Evolutionary conservation across 2,888 invertebrate genomes (phyloP), one percentile per base, ranked within the genome.

Genomic region (Drosophila trichaetosa): DNA sequence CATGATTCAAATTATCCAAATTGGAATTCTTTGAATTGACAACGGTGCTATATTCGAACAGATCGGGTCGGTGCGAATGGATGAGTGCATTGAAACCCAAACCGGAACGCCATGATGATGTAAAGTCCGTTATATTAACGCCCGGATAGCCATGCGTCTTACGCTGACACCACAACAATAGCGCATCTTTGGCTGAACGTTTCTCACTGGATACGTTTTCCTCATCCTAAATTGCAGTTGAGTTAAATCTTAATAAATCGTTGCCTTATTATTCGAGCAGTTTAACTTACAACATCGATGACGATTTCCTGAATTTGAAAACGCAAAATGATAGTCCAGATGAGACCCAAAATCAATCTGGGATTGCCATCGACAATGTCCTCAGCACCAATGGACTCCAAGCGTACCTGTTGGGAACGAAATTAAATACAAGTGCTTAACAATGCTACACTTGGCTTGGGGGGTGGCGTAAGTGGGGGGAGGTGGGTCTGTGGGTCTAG

Each of bases 251-350:
- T 7, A 16, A 53, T 7, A 29, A n/a, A 16, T 29, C 13, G 13
- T 29, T 13, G 2, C 13, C 13, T 38, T 31, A 8, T 36, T 4
- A 24, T 11, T 27, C 21, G 16, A 33, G 5, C 11, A 33, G 24
- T 10, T 52, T 1, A 59, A 95, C 96, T 95, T 92, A 97, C 97
- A 93, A 98, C 98, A 93, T 98, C 98, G 88, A 99, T 98, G 94
- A 98, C 98, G 89, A 99, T 99, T 94, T 98, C 98, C 94, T 99
- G 99, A 89, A 99, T 99, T 95, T 99, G 99, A 95, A 99, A 99
- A 74, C 99, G 95, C 81, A 99, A 95, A 94, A 99, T 99, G 91
- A 99, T 99, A 73, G 99, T 99, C 99, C 99, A 99, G 85, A 99
- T 99, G 61, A 99, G 95, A 87, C 99, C 99, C 79, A 99, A 95